A percentile compares a stretch with the other conserved stretches of the same genome.
These are phyloP conservation scores for Gallinago stenura DNA, from an alignment of 2,797 vertebrate species.

Conservation along the genomic window DNA sequence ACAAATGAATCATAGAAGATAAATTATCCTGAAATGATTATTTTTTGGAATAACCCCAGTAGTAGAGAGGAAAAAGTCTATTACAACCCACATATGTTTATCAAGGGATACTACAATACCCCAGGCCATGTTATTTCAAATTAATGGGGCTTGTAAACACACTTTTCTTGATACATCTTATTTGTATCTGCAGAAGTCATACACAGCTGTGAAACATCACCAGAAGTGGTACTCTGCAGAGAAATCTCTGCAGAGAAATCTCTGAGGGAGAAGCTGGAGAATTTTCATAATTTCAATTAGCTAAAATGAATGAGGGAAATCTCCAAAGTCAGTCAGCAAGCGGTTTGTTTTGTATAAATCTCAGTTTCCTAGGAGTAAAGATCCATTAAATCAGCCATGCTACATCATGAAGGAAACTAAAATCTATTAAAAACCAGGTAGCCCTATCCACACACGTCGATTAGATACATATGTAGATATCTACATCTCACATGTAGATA, in stretches of 20 bases:
- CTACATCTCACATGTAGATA: too few species aligned
- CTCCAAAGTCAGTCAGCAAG: neutral
- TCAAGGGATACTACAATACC: neutral
- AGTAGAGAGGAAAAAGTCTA: neutral
- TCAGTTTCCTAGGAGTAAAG: neutral
- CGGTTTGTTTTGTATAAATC: neutral
- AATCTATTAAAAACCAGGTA: neutral
- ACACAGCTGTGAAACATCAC: neutral
- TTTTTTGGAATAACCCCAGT: neutral
- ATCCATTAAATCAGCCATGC: neutral
- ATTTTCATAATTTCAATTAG: neutral
- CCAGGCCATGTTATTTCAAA: neutral
- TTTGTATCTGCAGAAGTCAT: neutral
- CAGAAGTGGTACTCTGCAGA: neutral
- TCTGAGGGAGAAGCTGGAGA: neutral
- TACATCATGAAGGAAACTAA: neutral
- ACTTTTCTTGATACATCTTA: neutral
- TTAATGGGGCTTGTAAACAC: neutral
- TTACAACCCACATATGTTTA: neutral
- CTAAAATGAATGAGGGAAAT: neutral
- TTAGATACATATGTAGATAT: too few species aligned
- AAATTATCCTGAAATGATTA: neutral
- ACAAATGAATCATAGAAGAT: neutral
- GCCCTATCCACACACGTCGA: neutral
- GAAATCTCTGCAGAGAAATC: neutral